Evolutionary conservation across 2,797 vertebrate genomes (phyloP).

Genomic region (Pelodytes ibericus): DNA sequence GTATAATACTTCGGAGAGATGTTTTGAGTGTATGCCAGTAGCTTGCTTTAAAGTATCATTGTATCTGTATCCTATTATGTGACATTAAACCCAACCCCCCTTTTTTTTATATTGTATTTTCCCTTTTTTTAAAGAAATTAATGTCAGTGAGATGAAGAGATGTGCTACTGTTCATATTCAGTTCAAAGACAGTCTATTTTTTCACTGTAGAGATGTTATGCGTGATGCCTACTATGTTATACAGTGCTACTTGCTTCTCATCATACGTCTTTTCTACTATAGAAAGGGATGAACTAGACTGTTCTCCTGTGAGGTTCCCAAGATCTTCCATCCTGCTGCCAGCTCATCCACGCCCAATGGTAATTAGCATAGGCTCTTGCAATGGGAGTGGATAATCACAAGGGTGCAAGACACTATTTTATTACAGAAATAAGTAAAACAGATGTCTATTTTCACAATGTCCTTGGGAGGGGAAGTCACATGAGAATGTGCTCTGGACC

Average conservation of each 20-base stretch:
- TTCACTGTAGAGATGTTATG: conserved; percentile 88
- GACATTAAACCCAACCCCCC: conserved; percentile 65
- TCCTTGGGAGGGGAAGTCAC: neutral
- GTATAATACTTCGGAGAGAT: conserved; percentile 50
- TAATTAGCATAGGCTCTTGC: neutral
- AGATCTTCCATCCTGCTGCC: neutral
- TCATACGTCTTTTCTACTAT: conserved; percentile 69
- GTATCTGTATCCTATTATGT: conserved; percentile 68
- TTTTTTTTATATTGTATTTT: conserved; percentile 86
- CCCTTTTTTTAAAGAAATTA: conserved; percentile 71
- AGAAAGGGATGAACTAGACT: conserved; percentile 58
- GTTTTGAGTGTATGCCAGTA: conserved; percentile 57
- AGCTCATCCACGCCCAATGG: neutral
- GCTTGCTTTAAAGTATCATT: conserved; percentile 68
- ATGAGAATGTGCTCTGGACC: neutral
- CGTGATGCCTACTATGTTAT: conserved; percentile 77
- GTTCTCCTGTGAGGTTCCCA: conserved; percentile 16
- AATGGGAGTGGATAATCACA: neutral
- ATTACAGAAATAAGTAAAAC: conserved; percentile 18
- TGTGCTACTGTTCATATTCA: conserved; percentile 89
- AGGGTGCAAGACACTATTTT: conserved; percentile 10
- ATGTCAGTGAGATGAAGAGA: conserved; percentile 69
- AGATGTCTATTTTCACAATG: conserved; percentile 47
- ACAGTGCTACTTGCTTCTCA: conserved; percentile 60
- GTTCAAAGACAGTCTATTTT: conserved; percentile 96